Evolutionary conservation across 2,113 vertebrate genomes (phyloP).

Genomic region (Canis aureus): DNA sequence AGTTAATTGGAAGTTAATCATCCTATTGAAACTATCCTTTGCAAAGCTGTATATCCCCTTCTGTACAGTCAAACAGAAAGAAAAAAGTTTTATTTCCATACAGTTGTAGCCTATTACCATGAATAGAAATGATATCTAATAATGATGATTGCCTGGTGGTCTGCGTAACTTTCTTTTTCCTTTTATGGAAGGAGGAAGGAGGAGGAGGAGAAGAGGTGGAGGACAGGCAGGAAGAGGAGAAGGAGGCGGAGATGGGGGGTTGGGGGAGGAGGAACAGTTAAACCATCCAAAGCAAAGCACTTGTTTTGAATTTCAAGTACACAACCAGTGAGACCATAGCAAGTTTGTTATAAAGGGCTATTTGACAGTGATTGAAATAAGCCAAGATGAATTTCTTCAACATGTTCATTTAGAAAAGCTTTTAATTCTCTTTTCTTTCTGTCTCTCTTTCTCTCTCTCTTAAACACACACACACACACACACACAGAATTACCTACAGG

Average conservation of each 20-base stretch:
- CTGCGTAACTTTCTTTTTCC: constrained; percentile 70
- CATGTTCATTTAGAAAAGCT: background rate
- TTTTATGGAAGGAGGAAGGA: background rate
- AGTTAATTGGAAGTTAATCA: constrained; percentile 67
- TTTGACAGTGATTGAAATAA: background rate
- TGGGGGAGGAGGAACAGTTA: constrained; percentile 8
- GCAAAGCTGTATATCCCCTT: constrained; percentile 74
- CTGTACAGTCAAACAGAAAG: constrained; percentile 73
- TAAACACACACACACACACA: too few relatives aligned
- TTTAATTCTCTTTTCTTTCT: background rate
- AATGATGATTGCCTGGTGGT: constrained; percentile 75
- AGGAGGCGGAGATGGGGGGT: background rate
- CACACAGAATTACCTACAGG: background rate
- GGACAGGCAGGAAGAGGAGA: background rate
- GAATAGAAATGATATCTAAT: constrained; percentile 79
- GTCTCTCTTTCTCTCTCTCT: background rate
- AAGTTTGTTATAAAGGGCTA: background rate
- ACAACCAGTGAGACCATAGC: background rate
- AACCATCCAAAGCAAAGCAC: constrained; percentile 53
- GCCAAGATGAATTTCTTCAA: background rate
- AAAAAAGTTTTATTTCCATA: constrained; percentile 75
- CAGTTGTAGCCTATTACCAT: constrained; percentile 68
- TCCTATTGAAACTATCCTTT: constrained; percentile 55
- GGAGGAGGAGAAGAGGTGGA: background rate
- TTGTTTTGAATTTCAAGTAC: constrained; percentile 36